Base-by-base conservation (phyloP, 1,140 invertebrate genomes). In the Panulirus ornatus region DNA sequence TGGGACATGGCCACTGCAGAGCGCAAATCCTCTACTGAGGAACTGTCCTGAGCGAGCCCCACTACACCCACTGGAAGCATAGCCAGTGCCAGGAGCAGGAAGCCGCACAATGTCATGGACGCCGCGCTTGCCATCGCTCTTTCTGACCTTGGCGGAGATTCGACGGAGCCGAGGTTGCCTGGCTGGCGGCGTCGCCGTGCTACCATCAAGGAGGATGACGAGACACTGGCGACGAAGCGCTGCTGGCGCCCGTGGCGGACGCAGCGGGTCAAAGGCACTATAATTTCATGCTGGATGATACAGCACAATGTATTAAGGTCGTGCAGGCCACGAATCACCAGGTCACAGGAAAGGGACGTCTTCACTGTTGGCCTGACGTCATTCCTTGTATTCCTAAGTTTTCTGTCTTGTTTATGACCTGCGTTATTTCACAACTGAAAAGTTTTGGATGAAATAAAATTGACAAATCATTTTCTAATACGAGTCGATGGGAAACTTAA, bases 1-100 rank as follows among this genome's bases (percentile, higher is more conserved):
- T 89, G 79, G 22, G 88, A 81, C 79, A 89, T 81, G 47, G 88
- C 88, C 11, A 89, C 71, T 19, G 76, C 88, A 27, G 88, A 89
- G 0, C 88, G 63, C 3, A 89, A 36, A 34, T 89, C 70, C 1
- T 84, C 58, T n/a, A n/a, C n/a, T 19, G 27, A n/a, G 8, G 22
- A 5, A 66, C 0, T 8, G 30, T 30, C 58, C 0, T 27, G 5
- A 0, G 11, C 6, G 27, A 1, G 8, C 30, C 3, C 58, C 58
- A 3, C 11, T 5, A 30, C 27, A 30, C 3, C 9, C 9, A 1
- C 58, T 30, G 3, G 3, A 11, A 11, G n/a, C 58, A 11, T 27
- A 30, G 30, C 58, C 1, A 66, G 5, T 5, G 14, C 5, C 44
- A 47, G 5, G 8, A 27, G 22, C 58, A 66, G 14, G 54, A 58